A percentile compares a stretch with the other conserved stretches of the same genome.
Conservation (phyloP, 1,140 invertebrate species). For the Drosophila kohkoa region DNA sequence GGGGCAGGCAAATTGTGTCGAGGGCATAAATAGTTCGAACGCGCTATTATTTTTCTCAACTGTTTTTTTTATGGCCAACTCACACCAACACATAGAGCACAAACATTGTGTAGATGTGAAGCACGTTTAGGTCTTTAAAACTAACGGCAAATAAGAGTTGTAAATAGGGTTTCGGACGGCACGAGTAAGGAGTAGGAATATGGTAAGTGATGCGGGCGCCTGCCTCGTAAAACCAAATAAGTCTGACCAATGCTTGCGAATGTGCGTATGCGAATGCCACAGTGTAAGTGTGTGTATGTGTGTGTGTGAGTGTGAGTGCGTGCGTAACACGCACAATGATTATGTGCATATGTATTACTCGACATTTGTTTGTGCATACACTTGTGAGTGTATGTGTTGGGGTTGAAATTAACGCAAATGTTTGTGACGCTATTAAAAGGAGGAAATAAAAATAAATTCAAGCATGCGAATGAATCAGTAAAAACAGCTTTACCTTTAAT, state of each 20-base stretch:
- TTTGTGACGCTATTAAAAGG: slow-evolving; percentile 59
- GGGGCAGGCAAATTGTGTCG: slow-evolving; percentile 12
- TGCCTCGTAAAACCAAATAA: slow-evolving; percentile 55
- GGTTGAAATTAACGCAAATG: slow-evolving; percentile 60
- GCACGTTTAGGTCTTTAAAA: slow-evolving; percentile 77
- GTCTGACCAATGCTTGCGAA: slow-evolving; percentile 19
- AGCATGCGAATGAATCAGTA: slow-evolving; percentile 46
- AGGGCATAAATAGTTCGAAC: slow-evolving; percentile 36
- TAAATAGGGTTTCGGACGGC: slow-evolving; percentile 59
- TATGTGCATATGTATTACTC: slow-evolving; percentile 41
- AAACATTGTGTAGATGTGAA: slow-evolving; percentile 5
- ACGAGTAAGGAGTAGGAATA: slow-evolving; percentile 31
- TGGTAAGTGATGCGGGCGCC: slow-evolving; percentile 61
- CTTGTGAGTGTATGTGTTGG: slow-evolving; percentile 2
- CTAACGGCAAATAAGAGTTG: slow-evolving; percentile 70
- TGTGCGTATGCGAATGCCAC: slow-evolving; percentile 26
- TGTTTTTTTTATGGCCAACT: slow-evolving; percentile 42
- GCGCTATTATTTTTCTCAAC: slow-evolving; percentile 40
- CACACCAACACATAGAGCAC: slow-evolving; percentile 6
- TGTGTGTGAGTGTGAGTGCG: slow-evolving; percentile 37
- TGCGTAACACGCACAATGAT: slow-evolving; percentile 44
- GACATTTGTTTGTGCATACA: slow-evolving; percentile 29
- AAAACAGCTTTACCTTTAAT: slow-evolving; percentile 41
- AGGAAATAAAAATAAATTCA: slow-evolving; percentile 70
- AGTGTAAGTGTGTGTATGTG: slow-evolving; percentile 8